phyloP scores from a whole-genome alignment of 2,888 invertebrate species.

The Pachycephus smyrnensis region DNA sequence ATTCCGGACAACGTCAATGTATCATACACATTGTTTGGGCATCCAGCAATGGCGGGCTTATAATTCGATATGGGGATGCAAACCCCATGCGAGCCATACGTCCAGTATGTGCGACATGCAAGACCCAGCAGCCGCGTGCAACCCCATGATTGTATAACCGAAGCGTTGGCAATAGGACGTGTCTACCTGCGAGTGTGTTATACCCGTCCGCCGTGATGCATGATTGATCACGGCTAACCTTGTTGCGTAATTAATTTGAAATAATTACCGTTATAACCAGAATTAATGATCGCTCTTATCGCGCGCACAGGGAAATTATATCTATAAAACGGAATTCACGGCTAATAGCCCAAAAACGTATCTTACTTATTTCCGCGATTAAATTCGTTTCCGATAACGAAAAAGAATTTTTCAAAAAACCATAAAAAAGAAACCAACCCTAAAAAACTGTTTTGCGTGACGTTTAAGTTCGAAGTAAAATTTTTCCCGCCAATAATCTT shows the following conservation, averaged over 20 bases:
- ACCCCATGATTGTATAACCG: too few species aligned
- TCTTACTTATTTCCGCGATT: background rate
- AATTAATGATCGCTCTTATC: constrained; percentile 38
- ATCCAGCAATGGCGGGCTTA: constrained; percentile 6
- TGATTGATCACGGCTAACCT: constrained; percentile 45
- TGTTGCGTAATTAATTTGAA: constrained; percentile 48
- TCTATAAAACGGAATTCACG: background rate
- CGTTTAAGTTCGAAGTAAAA: background rate
- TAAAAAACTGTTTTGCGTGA: background rate
- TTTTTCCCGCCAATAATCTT: background rate
- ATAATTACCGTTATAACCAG: constrained; percentile 48
- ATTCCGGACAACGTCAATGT: background rate
- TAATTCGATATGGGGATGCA: constrained; percentile 19
- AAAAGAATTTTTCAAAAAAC: background rate
- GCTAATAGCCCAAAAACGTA: too few species aligned
- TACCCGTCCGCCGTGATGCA: constrained; percentile 33
- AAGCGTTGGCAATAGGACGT: too few species aligned
- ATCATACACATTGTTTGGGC: background rate
- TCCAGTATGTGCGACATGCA: too few species aligned
- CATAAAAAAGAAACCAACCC: fast-evolving
- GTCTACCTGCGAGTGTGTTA: background rate
- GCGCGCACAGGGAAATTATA: background rate
- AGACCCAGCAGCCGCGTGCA: too few species aligned
- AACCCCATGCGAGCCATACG: too few species aligned
- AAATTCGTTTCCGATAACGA: background rate